Conservation (phyloP, 2,113 vertebrate species). For the Plestiodon gilberti region DNA sequence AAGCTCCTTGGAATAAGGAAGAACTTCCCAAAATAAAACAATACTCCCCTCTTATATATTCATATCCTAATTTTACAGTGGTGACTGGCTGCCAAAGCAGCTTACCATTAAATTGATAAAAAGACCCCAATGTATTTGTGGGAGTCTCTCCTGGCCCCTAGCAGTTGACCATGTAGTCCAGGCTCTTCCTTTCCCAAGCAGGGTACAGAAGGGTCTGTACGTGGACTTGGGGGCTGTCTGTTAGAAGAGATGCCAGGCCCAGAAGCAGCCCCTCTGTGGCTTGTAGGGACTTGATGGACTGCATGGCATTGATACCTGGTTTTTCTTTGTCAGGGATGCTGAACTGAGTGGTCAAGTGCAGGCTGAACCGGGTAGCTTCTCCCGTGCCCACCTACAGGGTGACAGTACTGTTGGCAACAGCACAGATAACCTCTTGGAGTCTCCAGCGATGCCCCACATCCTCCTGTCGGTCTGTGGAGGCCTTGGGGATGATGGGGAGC, state of each 20-base stretch:
- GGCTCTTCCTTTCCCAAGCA: background rate
- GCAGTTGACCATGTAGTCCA: too few relatives aligned
- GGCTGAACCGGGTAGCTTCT: conserved; percentile 66
- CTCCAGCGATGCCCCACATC: conserved; percentile 65
- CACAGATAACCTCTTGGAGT: conserved; percentile 67
- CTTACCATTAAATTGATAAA: too few relatives aligned
- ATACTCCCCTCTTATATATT: background rate
- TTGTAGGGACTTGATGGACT: background rate
- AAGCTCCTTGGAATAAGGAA: background rate
- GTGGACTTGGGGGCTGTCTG: too few relatives aligned
- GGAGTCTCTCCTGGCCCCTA: too few relatives aligned
- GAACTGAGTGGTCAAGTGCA: conserved; percentile 63
- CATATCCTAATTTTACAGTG: background rate
- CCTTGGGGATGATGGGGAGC: conserved; percentile 78
- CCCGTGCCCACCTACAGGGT: conserved; percentile 71
- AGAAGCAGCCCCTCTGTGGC: too few relatives aligned
- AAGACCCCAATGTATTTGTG: too few relatives aligned
- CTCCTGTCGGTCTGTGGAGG: conserved; percentile 90
- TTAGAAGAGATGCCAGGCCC: too few relatives aligned
- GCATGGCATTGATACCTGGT: background rate
- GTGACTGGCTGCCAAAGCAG: too few relatives aligned
- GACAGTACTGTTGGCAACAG: conserved; percentile 72
- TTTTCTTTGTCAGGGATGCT: conserved; percentile 71
- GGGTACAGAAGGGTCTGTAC: too few relatives aligned
- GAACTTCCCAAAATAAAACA: background rate